phyloP scores from a whole-genome alignment of 2,797 vertebrate species.

The Hypotaenidia okinawae region DNA sequence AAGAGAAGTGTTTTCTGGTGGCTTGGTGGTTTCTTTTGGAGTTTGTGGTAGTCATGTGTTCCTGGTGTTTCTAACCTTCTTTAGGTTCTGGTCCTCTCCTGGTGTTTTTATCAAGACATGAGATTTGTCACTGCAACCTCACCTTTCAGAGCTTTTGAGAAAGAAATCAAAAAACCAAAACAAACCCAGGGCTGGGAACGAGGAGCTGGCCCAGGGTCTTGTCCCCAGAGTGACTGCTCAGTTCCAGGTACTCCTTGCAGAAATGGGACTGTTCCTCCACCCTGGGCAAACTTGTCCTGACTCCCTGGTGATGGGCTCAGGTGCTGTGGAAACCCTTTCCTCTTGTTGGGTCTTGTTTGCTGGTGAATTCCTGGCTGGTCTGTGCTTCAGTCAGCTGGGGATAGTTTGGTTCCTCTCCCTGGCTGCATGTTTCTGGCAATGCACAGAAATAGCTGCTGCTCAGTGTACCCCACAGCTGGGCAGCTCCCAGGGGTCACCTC shows the following conservation, averaged over 20 bases:
- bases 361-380: neutral
- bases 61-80: fast-evolving
- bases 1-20: neutral
- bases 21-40: neutral
- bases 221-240: neutral
- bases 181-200: neutral
- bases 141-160: neutral
- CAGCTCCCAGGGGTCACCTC: neutral
- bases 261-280: neutral
- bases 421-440: neutral
- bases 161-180: neutral
- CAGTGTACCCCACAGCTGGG: neutral
- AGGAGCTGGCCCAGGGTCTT: neutral
- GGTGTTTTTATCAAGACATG: neutral
- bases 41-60: neutral
- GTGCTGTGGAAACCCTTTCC: neutral
- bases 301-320: fast-evolving
- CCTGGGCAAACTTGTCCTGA: neutral
- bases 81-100: neutral
- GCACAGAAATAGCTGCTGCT: neutral
- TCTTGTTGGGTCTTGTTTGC: neutral
- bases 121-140: neutral
- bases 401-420: neutral
- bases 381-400: neutral
- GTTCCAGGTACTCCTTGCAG: neutral